A percentile compares a stretch with the other conserved stretches of the same genome.
Conservation (phyloP, 2,113 vertebrate genomes). For the Triplophysa dalaica region DNA sequence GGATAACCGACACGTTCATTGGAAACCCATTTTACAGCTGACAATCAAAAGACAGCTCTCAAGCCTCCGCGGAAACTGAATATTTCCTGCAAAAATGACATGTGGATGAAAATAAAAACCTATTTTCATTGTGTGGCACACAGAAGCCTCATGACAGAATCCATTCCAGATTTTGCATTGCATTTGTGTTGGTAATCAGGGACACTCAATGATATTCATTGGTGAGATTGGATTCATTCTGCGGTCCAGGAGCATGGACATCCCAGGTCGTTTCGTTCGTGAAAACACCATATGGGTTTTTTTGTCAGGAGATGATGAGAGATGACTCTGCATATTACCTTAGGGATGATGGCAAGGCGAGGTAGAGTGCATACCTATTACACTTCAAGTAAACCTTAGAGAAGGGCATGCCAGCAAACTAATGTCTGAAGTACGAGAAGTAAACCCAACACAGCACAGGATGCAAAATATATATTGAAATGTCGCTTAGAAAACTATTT, state of each 20-base stretch:
- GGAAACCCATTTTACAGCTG: background rate
- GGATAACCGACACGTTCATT: background rate
- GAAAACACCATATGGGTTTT: constrained; percentile 31
- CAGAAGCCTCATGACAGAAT: constrained; percentile 7
- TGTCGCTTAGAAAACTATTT: background rate
- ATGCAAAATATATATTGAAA: background rate
- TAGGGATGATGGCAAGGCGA: constrained; percentile 1
- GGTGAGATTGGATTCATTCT: constrained; percentile 16
- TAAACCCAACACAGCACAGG: background rate
- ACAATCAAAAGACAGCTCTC: constrained; percentile 7
- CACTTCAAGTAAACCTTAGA: background rate
- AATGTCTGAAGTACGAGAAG: background rate
- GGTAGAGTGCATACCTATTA: constrained; percentile 11
- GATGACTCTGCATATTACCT: constrained; percentile 9
- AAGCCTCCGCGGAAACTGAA: background rate
- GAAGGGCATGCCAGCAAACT: background rate
- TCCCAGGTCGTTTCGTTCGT: constrained; percentile 22
- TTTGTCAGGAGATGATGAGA: constrained; percentile 17
- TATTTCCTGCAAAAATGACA: background rate
- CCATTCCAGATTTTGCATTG: background rate
- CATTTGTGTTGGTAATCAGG: constrained; percentile 16
- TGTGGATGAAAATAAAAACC: constrained; percentile 16
- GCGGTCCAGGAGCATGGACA: background rate
- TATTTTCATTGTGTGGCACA: constrained; percentile 4
- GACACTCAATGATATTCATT: constrained; percentile 30